Base-by-base conservation (phyloP, 2,888 invertebrate species). In the Galeopsomyia nigrocyanea region DNA sequence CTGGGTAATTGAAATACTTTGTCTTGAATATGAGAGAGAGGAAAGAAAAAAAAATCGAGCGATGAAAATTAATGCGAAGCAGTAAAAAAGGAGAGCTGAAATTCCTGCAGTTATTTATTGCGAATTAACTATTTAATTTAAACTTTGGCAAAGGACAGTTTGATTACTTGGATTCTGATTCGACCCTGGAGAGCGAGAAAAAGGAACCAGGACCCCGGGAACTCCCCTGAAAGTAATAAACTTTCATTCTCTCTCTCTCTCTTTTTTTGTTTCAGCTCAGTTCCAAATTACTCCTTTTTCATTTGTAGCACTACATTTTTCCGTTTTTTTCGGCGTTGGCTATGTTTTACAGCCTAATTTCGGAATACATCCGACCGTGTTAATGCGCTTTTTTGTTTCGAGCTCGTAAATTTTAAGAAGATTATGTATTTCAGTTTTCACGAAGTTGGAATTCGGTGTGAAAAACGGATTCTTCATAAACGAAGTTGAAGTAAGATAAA, bases 241-340 rank as follows among this genome's bases (percentile, higher is more conserved):
- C 76, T 77, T 78, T 76, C 72, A 72, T 66, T 68, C 57, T 72
- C 60, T 60, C 49, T 47, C 66, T 31, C 57, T 66, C 60, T 46
- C 19, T 74, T 68, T 71, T 76, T 63, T 39, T 39, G 39, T 7
- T 39, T 39, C 7, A 39, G 39, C 39, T 39, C 39, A 39, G 39
- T 39, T 39, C 13, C 39, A 39, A 39, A 39, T 39, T 39, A 39
- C 39, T 39, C 39, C 39, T 39, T 39, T 39, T 39, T 39, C 10
- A 39, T 39, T 39, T 10, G 39, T 39, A 39, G 39, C 39, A 39
- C 39, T 39, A 39, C 39, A 39, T 39, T 39, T 39, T 39, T 39
- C 39, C 13, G 39, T 39, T 39, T 39, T 39, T 39, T 26, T 5
- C n/a, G n/a, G 26, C 10, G 39, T 3, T 39, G 39, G 39, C 1